These are phyloP conservation scores for Lamprotornis superbus DNA, from an alignment of 2,113 vertebrate species.

Conservation along the genomic window DNA sequence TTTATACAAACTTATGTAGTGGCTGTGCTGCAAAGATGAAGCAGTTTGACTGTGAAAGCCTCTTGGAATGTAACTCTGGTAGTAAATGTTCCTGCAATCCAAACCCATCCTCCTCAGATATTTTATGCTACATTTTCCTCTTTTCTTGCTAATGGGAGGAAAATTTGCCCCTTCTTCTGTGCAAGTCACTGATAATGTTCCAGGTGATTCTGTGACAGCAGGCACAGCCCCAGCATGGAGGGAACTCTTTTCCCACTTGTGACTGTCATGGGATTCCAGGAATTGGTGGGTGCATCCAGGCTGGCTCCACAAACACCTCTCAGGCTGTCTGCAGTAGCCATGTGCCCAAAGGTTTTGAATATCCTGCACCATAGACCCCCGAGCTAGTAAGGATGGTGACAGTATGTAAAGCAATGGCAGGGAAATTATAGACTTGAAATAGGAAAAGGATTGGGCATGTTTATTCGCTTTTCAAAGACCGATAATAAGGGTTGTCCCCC, in stretches of 20 bases:
- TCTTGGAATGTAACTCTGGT: background rate
- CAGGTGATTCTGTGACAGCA: background rate
- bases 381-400: background rate
- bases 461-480: background rate
- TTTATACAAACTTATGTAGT: background rate
- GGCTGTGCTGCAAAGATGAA: background rate
- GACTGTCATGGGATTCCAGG: background rate
- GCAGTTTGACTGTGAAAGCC: background rate
- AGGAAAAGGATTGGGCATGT: background rate
- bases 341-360: background rate
- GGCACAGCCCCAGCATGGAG: background rate
- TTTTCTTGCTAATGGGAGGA: background rate
- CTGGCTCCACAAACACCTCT: background rate
- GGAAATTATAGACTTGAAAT: background rate
- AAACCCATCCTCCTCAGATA: background rate
- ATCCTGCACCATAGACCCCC: background rate
- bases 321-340: background rate
- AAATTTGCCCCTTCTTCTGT: background rate
- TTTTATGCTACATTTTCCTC: background rate
- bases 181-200: background rate
- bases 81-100: background rate
- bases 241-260: background rate
- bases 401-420: background rate
- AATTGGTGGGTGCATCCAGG: fast-evolving
- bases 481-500: background rate